Conservation (phyloP, 2,888 invertebrate genomes). For the Aspidapion aeneum region DNA sequence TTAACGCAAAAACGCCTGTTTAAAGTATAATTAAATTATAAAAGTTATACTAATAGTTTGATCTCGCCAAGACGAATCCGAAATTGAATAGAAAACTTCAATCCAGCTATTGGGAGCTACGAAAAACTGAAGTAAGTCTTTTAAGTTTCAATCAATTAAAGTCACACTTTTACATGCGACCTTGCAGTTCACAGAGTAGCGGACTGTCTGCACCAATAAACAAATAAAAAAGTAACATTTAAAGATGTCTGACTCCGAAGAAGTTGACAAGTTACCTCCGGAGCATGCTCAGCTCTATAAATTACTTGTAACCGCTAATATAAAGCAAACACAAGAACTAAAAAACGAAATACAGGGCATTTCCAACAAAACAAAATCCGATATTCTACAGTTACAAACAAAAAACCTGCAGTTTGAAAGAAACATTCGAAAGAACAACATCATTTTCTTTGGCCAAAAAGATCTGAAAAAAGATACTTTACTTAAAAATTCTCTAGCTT, state of each 20-base stretch:
- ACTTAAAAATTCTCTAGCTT: neutral
- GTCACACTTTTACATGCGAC: too few relatives aligned
- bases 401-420: neutral
- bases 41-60: too few relatives aligned
- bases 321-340: neutral
- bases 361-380: neutral
- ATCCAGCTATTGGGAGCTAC: too few relatives aligned
- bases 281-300: neutral
- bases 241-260: neutral
- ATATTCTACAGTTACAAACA: neutral
- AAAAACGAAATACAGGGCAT: neutral
- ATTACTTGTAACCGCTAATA: neutral
- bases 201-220: too few relatives aligned
- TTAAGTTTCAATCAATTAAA: too few relatives aligned
- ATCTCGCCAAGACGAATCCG: too few relatives aligned
- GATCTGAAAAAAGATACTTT: neutral
- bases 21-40: too few relatives aligned
- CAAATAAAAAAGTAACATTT: too few relatives aligned
- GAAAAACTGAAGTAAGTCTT: too few relatives aligned
- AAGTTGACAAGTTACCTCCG: neutral
- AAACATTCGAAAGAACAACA: neutral
- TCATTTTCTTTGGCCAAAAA: neutral
- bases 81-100: too few relatives aligned
- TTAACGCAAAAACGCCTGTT: too few relatives aligned
- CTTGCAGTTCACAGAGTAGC: too few relatives aligned